These are phyloP conservation scores for Synanthedon formicaeformis DNA, from an alignment of 2,888 invertebrate genomes.

Conservation along the genomic window DNA sequence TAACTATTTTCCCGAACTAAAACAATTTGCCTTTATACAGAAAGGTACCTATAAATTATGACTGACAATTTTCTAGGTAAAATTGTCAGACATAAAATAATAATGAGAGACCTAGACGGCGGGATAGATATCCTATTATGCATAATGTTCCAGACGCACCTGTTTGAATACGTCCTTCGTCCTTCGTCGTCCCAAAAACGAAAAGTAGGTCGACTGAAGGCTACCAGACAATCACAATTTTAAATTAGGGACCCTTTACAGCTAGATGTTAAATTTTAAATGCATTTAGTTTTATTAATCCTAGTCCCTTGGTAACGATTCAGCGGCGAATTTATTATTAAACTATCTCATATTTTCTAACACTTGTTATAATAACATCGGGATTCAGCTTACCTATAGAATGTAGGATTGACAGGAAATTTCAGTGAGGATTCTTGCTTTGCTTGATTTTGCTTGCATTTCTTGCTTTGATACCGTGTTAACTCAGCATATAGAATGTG, in stretches of 20 bases:
- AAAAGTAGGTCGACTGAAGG: conserved; percentile 58
- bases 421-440: too few relatives aligned
- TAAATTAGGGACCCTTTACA: conserved; percentile 50
- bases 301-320: conserved; percentile 11
- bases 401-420: too few relatives aligned
- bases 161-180: conserved; percentile 50
- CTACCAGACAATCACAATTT: conserved; percentile 65
- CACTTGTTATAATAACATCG: too few relatives aligned
- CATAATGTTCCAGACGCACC: conserved; percentile 50
- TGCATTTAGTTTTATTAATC: conserved; percentile 27
- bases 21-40: too few relatives aligned
- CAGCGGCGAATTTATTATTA: conserved; percentile 11
- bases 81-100: conserved; percentile 1
- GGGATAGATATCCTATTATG: conserved; percentile 44
- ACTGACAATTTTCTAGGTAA: too few relatives aligned
- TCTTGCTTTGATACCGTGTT: too few relatives aligned
- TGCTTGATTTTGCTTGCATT: too few relatives aligned
- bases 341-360: background rate
- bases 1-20: too few relatives aligned
- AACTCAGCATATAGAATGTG: too few relatives aligned
- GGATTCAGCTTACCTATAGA: too few relatives aligned
- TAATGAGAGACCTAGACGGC: conserved; percentile 45
- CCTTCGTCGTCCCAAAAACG: conserved; percentile 52
- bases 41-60: too few relatives aligned
- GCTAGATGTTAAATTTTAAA: conserved; percentile 28